Base-by-base conservation (phyloP, 2,888 invertebrate genomes). In the Serripes groenlandicus region DNA sequence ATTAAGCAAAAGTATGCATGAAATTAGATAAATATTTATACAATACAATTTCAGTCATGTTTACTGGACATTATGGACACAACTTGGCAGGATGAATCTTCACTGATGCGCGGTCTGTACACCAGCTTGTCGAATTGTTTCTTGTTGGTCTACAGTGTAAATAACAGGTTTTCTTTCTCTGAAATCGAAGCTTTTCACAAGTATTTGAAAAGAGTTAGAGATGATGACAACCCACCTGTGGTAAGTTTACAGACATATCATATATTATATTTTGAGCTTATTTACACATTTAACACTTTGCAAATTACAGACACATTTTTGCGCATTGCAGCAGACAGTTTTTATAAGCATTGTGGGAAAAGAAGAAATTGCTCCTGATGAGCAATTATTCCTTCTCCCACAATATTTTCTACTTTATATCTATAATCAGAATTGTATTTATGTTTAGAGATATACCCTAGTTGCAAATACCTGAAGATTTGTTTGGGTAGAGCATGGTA, bases 71-170 rank as follows among this genome's bases (percentile, higher is more conserved):
- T 92, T 34, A 73, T 91, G 54, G 91, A 92, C 85, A 91, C 91
- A 11, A 91, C 91, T 7, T 91, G 92, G 5, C 92, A 92, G 66
- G 92, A 92, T 74, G 92, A 92, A 68, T 92, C 89, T 66, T 92
- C 92, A 0, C 71, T 89, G 15, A 0, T 90, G 56, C 79, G 91
- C 5, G 92, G 92, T 32, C 81, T 75, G 70, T 92, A 92, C 83
- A 90, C 90, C 9, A 78, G 89, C 2, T 70, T 81, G 21, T 92
- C 88, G 0, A 83, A 92, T 35, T 91, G 90, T 30, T 92, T 92
- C 70, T 69, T 92, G 35, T 84, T 92, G 30, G 89, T 92, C n/a
- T 92, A 90, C 81, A 89, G 90, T 72, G 83, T 92, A 52, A 88
- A 81, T 1, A 86, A 90, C 73, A 74, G 37, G 15, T 42, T 69